A percentile compares a stretch with the other conserved stretches of the same genome.
These are phyloP conservation scores for Mycogona germanica DNA, from an alignment of 2,888 invertebrate genomes.

Conservation along the genomic window DNA sequence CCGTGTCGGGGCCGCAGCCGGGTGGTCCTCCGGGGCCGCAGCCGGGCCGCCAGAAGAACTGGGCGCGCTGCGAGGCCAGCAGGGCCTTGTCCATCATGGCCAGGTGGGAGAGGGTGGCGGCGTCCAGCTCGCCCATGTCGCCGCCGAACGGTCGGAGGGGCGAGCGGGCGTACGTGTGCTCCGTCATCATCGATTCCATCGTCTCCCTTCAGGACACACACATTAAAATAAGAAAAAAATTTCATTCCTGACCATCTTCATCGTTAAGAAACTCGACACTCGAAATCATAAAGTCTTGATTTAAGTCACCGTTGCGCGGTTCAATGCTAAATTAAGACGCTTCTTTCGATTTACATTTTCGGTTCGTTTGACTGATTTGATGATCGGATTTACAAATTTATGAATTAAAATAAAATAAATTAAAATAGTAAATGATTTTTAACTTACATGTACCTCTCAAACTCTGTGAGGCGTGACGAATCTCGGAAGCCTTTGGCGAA, in stretches of 20 bases:
- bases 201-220: slow-evolving; percentile 74
- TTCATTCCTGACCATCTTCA: too few relatives aligned
- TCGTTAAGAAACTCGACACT: too few relatives aligned
- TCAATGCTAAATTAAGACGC: too few relatives aligned
- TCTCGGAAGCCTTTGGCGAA: slow-evolving; percentile 98
- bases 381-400: too few relatives aligned
- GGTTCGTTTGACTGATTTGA: too few relatives aligned
- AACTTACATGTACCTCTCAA: slow-evolving; percentile 52
- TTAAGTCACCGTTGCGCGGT: too few relatives aligned
- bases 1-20: neutral
- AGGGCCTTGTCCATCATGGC: slow-evolving; percentile 28
- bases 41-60: slow-evolving; percentile 10
- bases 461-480: slow-evolving; percentile 87
- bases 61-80: slow-evolving; percentile 4
- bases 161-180: slow-evolving; percentile 60
- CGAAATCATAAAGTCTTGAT: too few relatives aligned
- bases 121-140: slow-evolving; percentile 42
- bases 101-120: slow-evolving; percentile 38
- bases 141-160: slow-evolving; percentile 59
- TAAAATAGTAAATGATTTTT: neutral
- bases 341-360: too few relatives aligned
- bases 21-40: neutral
- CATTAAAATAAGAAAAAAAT: neutral
- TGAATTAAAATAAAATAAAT: neutral
- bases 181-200: slow-evolving; percentile 65